Conservation (phyloP, 2,888 invertebrate genomes). For the Zygogramma bicolorata region DNA sequence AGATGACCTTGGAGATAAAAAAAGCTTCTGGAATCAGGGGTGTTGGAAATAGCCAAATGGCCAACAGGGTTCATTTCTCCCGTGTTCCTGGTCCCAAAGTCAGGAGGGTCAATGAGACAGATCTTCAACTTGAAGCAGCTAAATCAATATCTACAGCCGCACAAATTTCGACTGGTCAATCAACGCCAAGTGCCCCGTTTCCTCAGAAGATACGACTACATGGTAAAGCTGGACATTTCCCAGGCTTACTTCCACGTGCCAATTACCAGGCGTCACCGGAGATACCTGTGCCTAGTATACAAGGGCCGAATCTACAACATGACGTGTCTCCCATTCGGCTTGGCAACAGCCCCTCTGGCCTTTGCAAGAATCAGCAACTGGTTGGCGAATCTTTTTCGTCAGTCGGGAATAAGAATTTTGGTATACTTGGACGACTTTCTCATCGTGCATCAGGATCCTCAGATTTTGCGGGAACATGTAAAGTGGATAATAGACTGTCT, state of each 20-base stretch:
- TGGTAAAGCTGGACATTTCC: background rate
- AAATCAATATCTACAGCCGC: background rate
- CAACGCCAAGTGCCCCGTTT: background rate
- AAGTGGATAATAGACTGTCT: background rate
- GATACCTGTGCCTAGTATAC: background rate
- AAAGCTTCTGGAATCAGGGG: background rate
- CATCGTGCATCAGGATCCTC: background rate
- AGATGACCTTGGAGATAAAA: background rate
- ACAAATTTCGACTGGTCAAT: background rate
- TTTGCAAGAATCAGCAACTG: background rate
- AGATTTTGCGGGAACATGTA: background rate
- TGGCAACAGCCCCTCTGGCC: background rate
- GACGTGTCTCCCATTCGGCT: background rate
- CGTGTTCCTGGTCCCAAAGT: background rate
- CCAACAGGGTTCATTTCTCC: background rate
- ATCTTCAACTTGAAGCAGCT: background rate
- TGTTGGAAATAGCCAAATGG: too few relatives aligned
- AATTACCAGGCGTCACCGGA: background rate
- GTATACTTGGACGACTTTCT: background rate
- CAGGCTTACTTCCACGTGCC: background rate
- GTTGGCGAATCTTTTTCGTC: background rate
- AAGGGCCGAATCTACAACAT: background rate
- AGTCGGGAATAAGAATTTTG: background rate
- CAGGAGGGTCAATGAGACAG: too few relatives aligned
- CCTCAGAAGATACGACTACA: background rate